These are phyloP conservation scores for Rousettus leschenaultii DNA, from an alignment of 2,113 vertebrate species.

Conservation along the genomic window DNA sequence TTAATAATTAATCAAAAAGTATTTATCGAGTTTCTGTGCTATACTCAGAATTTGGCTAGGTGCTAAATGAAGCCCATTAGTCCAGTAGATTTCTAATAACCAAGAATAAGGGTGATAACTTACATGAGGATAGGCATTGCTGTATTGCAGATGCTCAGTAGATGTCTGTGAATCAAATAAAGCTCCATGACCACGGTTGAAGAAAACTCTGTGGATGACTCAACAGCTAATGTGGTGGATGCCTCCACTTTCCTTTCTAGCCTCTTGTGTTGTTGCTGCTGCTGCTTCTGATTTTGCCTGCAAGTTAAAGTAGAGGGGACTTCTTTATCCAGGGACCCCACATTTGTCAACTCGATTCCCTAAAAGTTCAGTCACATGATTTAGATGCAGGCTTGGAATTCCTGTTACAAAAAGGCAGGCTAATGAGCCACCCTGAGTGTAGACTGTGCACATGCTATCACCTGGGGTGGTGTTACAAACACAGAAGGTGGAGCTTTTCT, in stretches of 20 bases:
- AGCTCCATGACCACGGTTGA: background rate
- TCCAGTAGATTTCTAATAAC: background rate
- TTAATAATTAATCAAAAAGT: constrained; percentile 10
- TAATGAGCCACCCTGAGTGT: background rate
- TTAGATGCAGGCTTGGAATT: background rate
- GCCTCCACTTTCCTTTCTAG: background rate
- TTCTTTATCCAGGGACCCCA: background rate
- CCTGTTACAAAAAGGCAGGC: background rate
- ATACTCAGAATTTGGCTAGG: background rate
- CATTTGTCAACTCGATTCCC: background rate
- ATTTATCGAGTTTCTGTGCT: background rate
- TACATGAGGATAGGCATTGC: background rate
- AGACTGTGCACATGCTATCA: background rate
- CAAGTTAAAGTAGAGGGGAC: background rate
- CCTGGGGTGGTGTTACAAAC: background rate
- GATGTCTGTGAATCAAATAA: background rate
- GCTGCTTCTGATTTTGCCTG: background rate
- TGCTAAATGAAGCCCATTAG: background rate
- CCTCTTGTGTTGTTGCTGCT: background rate
- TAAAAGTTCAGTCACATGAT: background rate
- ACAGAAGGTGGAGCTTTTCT: background rate
- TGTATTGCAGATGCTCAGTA: background rate
- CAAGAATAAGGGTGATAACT: background rate
- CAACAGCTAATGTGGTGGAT: background rate
- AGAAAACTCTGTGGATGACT: background rate